Conservation (phyloP, 2,113 vertebrate species). For the Gopherus flavomarginatus region DNA sequence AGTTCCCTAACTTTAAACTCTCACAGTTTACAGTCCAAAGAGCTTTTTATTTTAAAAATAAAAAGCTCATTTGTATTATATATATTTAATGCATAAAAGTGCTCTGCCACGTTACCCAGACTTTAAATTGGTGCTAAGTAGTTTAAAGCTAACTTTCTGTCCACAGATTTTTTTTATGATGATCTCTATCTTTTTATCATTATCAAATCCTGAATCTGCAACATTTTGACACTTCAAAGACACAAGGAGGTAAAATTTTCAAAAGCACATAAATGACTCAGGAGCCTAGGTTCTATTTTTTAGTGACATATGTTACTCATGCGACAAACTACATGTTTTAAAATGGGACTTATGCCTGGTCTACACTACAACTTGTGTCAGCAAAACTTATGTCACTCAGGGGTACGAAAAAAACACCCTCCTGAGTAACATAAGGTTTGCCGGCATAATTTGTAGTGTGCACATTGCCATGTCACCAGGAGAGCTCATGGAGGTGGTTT, state of each 20-base stretch:
- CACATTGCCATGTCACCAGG: too few relatives aligned
- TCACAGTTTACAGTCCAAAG: neutral
- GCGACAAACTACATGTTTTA: neutral
- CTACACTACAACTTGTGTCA: too few relatives aligned
- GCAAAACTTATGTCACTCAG: too few relatives aligned
- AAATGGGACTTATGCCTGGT: neutral
- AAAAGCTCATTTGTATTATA: neutral
- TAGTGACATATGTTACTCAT: neutral
- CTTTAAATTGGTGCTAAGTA: neutral
- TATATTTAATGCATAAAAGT: neutral
- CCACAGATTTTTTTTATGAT: neutral
- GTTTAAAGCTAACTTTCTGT: neutral
- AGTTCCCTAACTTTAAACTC: neutral
- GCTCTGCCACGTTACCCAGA: neutral
- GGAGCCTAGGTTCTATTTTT: neutral
- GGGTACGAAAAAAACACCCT: too few relatives aligned
- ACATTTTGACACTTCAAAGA: neutral
- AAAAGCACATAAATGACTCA: rapidly evolving
- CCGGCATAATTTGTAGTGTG: too few relatives aligned
- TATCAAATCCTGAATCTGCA: neutral
- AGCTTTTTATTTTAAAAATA: neutral
- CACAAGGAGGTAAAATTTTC: neutral
- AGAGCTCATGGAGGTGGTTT: too few relatives aligned
- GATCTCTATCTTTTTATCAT: neutral
- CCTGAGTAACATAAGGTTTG: too few relatives aligned